phyloP scores from a whole-genome alignment of 2,888 invertebrate genomes.

The Oscheius myriophilus region DNA sequence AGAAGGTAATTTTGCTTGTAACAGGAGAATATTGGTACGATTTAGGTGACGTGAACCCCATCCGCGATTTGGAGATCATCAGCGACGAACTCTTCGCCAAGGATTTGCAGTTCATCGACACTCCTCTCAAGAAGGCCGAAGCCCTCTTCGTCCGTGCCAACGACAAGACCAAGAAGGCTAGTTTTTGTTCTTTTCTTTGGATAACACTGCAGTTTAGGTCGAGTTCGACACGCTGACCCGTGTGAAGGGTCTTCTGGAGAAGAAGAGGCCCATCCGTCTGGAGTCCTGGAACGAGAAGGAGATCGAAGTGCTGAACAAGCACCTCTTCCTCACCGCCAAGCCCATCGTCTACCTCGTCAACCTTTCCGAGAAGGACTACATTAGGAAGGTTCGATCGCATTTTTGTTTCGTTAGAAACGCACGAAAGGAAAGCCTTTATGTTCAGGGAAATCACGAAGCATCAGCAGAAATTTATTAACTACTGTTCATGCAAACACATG shows the following conservation, averaged over 20 bases:
- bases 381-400: constrained; percentile 78
- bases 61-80: constrained; percentile 95
- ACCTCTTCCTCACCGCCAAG: constrained; percentile 94
- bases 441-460: too few species aligned
- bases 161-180: constrained; percentile 89
- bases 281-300: constrained; percentile 73
- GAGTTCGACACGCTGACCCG: constrained; percentile 85
- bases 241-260: constrained; percentile 84
- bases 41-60: constrained; percentile 88
- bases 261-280: constrained; percentile 91
- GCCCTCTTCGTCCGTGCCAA: constrained; percentile 81
- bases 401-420: not conserved
- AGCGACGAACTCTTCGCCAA: constrained; percentile 92
- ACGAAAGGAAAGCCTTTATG: too few species aligned
- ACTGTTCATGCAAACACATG: too few species aligned
- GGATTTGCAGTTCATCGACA: constrained; percentile 85
- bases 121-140: constrained; percentile 86
- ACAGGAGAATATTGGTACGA: not conserved
- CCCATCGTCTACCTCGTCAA: constrained; percentile 96
- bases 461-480: too few species aligned
- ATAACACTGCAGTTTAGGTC: constrained; percentile 23
- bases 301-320: constrained; percentile 81
- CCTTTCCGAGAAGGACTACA: constrained; percentile 95
- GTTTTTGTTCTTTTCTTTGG: not conserved
- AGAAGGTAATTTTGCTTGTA: constrained; percentile 77